Percentiles rank a stretch among this genome's conserved stretches.
phyloP scores from a whole-genome alignment of 2,888 invertebrate genomes.

The Dugesia japonica region DNA sequence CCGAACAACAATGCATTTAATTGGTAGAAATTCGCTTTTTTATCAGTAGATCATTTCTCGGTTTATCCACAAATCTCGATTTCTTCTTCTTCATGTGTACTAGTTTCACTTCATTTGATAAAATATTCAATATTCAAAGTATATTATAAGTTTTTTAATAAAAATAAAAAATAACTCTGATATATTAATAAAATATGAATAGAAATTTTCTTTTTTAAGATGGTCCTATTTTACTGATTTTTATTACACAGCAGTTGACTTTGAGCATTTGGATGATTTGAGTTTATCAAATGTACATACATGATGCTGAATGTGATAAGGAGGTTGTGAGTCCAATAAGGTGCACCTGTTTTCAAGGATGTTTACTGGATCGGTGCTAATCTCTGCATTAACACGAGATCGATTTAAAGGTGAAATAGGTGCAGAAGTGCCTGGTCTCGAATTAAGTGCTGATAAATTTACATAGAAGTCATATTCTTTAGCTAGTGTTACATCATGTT shows the following conservation, averaged over 20 bases:
- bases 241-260: constrained; percentile 9
- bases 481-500: background rate
- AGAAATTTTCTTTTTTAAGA: background rate
- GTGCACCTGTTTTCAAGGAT: background rate
- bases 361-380: background rate
- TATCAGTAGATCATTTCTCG: too few species aligned
- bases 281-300: constrained; percentile 6
- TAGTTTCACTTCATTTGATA: too few species aligned
- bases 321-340: background rate
- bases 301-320: constrained; percentile 16
- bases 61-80: too few species aligned
- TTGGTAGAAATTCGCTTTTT: too few species aligned
- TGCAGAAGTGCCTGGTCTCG: background rate
- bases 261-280: constrained; percentile 4
- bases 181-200: constrained; percentile 20
- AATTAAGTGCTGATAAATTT: background rate
- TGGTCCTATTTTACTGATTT: background rate
- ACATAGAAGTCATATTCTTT: background rate
- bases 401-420: background rate
- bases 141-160: too few species aligned
- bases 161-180: constrained; percentile 17
- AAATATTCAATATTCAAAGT: too few species aligned
- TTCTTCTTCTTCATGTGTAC: too few species aligned
- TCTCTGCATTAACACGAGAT: background rate
- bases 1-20: too few species aligned